phyloP scores from a whole-genome alignment of 1,140 invertebrate species.

The Forficula auricularia region DNA sequence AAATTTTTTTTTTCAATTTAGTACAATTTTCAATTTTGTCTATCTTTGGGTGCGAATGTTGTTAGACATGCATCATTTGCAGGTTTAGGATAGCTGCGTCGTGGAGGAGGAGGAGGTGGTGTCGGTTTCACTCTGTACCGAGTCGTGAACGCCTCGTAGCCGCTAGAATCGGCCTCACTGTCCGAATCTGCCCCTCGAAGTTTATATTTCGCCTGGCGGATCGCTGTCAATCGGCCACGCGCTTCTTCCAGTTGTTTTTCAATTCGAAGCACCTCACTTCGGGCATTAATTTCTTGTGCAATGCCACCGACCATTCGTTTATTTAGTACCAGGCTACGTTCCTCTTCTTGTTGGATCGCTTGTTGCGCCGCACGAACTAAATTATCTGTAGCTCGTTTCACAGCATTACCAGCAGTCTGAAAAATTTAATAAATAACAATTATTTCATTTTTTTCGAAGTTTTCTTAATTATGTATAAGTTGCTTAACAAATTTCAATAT shows the following conservation, averaged over 20 bases:
- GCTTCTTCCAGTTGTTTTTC: constrained; percentile 88
- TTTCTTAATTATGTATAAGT: too few relatives aligned
- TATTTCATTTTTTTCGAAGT: too few relatives aligned
- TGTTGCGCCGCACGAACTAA: constrained; percentile 85
- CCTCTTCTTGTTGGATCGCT: constrained; percentile 78
- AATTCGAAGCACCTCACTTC: constrained; percentile 74
- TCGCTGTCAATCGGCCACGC: constrained; percentile 65
- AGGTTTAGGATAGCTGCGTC: too few relatives aligned
- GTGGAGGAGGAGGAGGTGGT: too few relatives aligned
- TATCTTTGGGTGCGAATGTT: too few relatives aligned
- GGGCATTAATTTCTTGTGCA: constrained; percentile 78
- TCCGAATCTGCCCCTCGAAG: constrained; percentile 36
- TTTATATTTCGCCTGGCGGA: constrained; percentile 69
- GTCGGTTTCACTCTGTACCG: constrained; percentile 1
- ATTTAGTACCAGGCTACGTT: constrained; percentile 73
- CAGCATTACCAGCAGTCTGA: constrained; percentile 84
- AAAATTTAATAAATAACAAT: constrained; percentile 14
- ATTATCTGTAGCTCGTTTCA: constrained; percentile 94
- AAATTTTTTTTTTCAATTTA: too few relatives aligned
- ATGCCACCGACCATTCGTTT: constrained; percentile 83
- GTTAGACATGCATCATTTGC: too few relatives aligned
- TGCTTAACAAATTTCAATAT: too few relatives aligned
- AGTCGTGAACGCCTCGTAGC: constrained; percentile 24
- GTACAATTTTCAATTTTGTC: too few relatives aligned
- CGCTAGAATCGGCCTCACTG: constrained; percentile 27